These are phyloP conservation scores for Chromoteleia sp. DNA, from an alignment of 2,888 invertebrate genomes.

Conservation along the genomic window DNA sequence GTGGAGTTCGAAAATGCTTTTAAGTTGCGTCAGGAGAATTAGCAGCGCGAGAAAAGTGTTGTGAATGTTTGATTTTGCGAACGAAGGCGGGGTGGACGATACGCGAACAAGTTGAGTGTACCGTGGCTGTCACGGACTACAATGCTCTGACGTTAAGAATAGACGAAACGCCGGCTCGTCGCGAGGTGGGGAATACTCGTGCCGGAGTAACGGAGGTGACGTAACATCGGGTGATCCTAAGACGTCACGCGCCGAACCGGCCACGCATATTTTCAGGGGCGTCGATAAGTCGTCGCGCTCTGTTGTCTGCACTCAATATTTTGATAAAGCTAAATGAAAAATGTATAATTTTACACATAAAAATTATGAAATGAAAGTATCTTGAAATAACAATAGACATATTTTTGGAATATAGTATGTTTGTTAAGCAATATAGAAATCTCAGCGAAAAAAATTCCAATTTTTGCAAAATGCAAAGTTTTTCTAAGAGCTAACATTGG, in stretches of 20 bases:
- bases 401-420: too few relatives aligned
- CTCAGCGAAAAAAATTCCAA: too few relatives aligned
- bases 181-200: background rate
- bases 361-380: too few relatives aligned
- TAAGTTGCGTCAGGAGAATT: background rate
- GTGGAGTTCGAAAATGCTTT: slow-evolving; percentile 4
- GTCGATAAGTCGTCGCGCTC: background rate
- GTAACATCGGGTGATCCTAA: slow-evolving; percentile 59
- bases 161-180: slow-evolving; percentile 33
- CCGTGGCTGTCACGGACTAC: slow-evolving; percentile 12
- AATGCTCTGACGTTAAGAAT: slow-evolving; percentile 36
- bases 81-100: background rate
- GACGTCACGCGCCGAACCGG: slow-evolving; percentile 53
- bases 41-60: background rate
- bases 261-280: slow-evolving; percentile 51
- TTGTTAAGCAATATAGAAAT: too few relatives aligned
- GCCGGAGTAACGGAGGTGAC: slow-evolving; percentile 32
- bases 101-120: slow-evolving; percentile 12
- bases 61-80: slow-evolving; percentile 7
- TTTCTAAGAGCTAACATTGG: too few relatives aligned
- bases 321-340: too few relatives aligned
- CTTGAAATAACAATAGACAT: too few relatives aligned
- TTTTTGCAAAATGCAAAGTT: too few relatives aligned
- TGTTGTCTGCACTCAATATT: too few relatives aligned
- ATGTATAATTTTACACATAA: too few relatives aligned